Evolutionary conservation across 2,113 vertebrate species (phyloP).

Genomic region (Enhydra lutris): DNA sequence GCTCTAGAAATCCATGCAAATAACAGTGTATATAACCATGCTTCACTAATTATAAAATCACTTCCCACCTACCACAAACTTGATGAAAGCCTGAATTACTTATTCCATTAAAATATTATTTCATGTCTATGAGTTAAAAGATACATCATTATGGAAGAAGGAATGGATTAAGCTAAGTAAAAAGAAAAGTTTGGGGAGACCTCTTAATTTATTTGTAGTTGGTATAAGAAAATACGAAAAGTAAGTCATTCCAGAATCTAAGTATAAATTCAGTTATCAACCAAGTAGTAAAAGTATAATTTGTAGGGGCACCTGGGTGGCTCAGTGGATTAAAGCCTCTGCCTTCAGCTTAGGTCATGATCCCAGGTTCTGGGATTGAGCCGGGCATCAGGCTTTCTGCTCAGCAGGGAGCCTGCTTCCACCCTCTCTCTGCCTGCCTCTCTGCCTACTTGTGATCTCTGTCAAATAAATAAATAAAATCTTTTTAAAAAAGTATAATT

Average conservation of each 20-base stretch:
- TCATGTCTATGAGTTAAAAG: neutral
- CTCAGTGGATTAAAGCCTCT: too few relatives aligned
- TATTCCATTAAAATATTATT: neutral
- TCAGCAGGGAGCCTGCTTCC: too few relatives aligned
- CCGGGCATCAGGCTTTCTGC: too few relatives aligned
- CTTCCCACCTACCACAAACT: neutral
- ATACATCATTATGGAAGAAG: neutral
- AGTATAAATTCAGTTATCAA: neutral
- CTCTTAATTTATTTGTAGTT: neutral
- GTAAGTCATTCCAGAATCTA: constrained; percentile 41
- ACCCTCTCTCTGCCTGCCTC: too few relatives aligned
- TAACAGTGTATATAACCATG: neutral
- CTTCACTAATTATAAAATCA: neutral
- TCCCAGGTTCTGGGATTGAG: too few relatives aligned
- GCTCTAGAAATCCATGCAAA: neutral
- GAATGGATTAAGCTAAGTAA: constrained; percentile 2
- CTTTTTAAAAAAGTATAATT: neutral
- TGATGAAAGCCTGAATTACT: neutral
- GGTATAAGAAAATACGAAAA: neutral
- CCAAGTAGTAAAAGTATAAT: neutral
- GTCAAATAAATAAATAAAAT: too few relatives aligned
- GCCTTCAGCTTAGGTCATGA: too few relatives aligned
- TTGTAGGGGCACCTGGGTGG: neutral
- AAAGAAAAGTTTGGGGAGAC: neutral
- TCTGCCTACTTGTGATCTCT: too few relatives aligned